Percentiles rank a stretch among this genome's conserved stretches.
phyloP scores from a whole-genome alignment of 2,888 invertebrate genomes.

The Eilema sororculum region DNA sequence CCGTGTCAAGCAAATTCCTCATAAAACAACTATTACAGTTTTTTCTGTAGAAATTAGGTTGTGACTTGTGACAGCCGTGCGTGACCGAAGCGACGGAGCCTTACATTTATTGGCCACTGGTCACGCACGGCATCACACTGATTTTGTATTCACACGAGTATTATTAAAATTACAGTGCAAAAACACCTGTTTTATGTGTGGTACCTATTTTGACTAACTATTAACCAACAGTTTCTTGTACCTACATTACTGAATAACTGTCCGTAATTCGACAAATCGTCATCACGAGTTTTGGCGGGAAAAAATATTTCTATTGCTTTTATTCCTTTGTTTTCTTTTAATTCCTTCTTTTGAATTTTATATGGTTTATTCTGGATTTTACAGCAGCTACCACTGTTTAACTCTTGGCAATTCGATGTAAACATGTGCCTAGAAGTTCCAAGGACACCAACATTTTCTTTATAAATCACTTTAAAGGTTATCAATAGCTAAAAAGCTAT shows the following conservation, averaged over 20 bases:
- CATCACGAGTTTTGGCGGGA: background rate
- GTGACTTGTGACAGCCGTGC: conserved; percentile 31
- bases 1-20: conserved; percentile 22
- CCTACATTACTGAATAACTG: too few relatives aligned
- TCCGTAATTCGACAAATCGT: background rate
- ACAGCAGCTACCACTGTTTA: background rate
- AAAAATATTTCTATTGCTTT: too few relatives aligned
- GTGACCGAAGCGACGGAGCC: conserved; percentile 36
- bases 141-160: conserved; percentile 3
- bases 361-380: background rate
- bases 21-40: conserved; percentile 27
- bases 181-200: background rate
- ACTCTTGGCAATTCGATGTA: too few relatives aligned
- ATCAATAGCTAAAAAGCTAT: too few relatives aligned
- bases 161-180: background rate
- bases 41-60: conserved; percentile 40
- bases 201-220: background rate
- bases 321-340: too few relatives aligned
- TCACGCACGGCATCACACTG: conserved; percentile 32
- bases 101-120: conserved; percentile 29
- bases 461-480: background rate
- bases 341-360: background rate
- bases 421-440: background rate
- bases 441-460: background rate
- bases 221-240: background rate